These are phyloP conservation scores for Tromatobia lineatoria DNA, from an alignment of 2,888 invertebrate species.

Conservation along the genomic window DNA sequence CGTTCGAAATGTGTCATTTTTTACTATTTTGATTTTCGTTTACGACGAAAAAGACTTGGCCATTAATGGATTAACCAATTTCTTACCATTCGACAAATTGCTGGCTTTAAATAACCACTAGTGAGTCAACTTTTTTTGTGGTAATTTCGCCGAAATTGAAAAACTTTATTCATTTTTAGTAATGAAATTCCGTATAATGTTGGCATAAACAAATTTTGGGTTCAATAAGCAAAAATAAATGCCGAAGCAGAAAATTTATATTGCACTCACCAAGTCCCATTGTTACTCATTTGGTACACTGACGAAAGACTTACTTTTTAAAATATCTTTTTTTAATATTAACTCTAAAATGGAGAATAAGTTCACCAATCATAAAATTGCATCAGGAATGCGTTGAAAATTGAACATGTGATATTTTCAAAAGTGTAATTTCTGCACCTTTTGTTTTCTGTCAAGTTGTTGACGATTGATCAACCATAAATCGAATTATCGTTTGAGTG, in stretches of 20 bases:
- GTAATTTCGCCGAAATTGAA: background rate
- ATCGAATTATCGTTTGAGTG: background rate
- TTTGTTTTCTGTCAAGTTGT: background rate
- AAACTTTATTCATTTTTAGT: background rate
- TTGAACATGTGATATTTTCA: background rate
- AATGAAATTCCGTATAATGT: background rate
- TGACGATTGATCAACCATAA: background rate
- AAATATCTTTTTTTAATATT: too few relatives aligned
- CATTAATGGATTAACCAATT: too few relatives aligned
- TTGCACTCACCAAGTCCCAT: background rate
- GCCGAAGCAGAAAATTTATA: background rate
- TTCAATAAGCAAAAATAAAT: background rate
- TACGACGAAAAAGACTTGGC: too few relatives aligned
- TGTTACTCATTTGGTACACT: too few relatives aligned
- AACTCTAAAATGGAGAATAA: too few relatives aligned
- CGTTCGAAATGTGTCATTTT: too few relatives aligned
- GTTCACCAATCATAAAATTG: too few relatives aligned
- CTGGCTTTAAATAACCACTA: background rate
- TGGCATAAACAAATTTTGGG: background rate
- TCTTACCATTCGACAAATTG: too few relatives aligned
- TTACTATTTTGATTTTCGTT: too few relatives aligned
- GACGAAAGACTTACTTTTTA: too few relatives aligned
- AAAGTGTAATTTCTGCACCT: background rate
- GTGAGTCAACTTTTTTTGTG: background rate
- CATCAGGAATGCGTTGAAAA: too few relatives aligned